phyloP scores from a whole-genome alignment of 2,113 vertebrate species.

The Muntiacus muntjak region DNA sequence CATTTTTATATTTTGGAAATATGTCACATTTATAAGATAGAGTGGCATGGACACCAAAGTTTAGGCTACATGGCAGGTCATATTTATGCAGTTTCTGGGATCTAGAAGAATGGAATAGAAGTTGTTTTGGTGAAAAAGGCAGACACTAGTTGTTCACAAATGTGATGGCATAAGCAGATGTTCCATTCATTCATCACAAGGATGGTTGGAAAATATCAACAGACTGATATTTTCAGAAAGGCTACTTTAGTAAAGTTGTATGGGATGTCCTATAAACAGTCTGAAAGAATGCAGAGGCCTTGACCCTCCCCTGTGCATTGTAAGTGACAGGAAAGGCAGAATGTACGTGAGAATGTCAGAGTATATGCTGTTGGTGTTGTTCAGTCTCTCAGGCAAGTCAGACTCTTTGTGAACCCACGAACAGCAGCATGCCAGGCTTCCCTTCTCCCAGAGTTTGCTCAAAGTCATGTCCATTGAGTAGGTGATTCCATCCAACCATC shows the following conservation, averaged over 20 bases:
- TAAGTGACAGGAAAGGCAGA: not conserved
- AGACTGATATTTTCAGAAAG: not conserved
- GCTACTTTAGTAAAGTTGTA: not conserved
- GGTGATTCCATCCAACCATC: not conserved
- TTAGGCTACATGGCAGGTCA: not conserved
- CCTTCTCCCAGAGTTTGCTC: not conserved
- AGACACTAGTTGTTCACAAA: not conserved
- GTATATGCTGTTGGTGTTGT: not conserved
- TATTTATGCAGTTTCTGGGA: not conserved
- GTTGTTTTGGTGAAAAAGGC: not conserved
- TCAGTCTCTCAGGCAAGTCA: not conserved
- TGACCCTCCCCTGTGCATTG: not conserved
- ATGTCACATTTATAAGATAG: not conserved
- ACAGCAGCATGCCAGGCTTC: not conserved
- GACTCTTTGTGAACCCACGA: not conserved
- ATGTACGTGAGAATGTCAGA: not conserved
- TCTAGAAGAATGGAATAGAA: not conserved
- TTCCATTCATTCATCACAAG: not conserved
- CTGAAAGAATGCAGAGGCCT: not conserved
- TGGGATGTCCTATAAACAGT: not conserved
- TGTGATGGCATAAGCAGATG: not conserved
- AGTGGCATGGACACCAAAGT: not conserved
- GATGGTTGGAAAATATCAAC: not conserved
- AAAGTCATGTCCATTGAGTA: not conserved
- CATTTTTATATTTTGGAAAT: not conserved